These are phyloP conservation scores for Unio pictorum DNA, from an alignment of 2,888 invertebrate species.

Conservation along the genomic window DNA sequence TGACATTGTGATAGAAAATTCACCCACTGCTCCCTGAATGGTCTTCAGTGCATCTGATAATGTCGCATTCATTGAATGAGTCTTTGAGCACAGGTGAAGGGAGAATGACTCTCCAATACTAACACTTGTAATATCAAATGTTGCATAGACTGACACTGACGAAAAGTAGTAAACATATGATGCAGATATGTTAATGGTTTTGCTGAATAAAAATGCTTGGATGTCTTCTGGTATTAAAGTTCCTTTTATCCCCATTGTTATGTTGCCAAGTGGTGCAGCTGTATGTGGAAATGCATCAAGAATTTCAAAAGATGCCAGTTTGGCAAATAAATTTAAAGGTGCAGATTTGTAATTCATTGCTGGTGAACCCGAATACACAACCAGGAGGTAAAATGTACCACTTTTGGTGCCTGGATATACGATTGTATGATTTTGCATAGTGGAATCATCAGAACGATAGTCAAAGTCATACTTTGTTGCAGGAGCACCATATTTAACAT, in stretches of 20 bases:
- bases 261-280: slow-evolving; percentile 6
- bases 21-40: slow-evolving; percentile 13
- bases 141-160: slow-evolving; percentile 15
- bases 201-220: slow-evolving; percentile 5
- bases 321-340: slow-evolving; percentile 6
- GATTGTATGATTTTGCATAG: slow-evolving; percentile 14
- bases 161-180: slow-evolving; percentile 12
- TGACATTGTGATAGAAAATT: not conserved
- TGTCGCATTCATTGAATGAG: not conserved
- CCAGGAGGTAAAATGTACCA: slow-evolving; percentile 16
- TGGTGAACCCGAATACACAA: slow-evolving; percentile 6
- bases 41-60: slow-evolving; percentile 1
- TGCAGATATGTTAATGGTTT: slow-evolving; percentile 1
- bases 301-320: slow-evolving; percentile 24
- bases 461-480: slow-evolving; percentile 24
- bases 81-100: slow-evolving; percentile 1
- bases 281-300: slow-evolving; percentile 7
- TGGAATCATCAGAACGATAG: slow-evolving; percentile 10
- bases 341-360: not conserved
- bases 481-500: slow-evolving; percentile 12
- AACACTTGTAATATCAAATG: slow-evolving; percentile 9
- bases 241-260: slow-evolving; percentile 17
- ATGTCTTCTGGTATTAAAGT: slow-evolving; percentile 16
- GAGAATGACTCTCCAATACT: not conserved
- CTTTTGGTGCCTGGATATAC: slow-evolving; percentile 14